phyloP scores from a whole-genome alignment of 2,113 vertebrate species.

The Saiga tatarica region DNA sequence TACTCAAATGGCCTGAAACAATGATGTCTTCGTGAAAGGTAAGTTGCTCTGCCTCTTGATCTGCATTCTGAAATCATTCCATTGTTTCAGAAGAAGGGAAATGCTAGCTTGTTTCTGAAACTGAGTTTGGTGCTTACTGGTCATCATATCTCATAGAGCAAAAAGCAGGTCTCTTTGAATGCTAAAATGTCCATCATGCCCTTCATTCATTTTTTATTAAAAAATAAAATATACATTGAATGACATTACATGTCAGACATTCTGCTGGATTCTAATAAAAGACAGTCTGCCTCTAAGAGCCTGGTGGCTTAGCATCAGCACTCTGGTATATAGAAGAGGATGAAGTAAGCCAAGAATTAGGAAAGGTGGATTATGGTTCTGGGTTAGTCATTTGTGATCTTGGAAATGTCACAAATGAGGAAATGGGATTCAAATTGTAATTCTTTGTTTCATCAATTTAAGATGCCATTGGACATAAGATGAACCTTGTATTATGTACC shows the following conservation, averaged over 20 bases:
- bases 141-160: neutral
- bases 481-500: neutral
- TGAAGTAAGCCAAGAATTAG: neutral
- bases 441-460: neutral
- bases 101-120: neutral
- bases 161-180: neutral
- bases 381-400: neutral
- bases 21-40: neutral
- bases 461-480: neutral
- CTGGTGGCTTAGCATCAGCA: neutral
- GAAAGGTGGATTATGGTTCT: neutral
- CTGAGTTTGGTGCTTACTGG: neutral
- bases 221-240: neutral
- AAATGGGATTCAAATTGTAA: neutral
- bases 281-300: neutral
- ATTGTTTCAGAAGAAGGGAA: neutral
- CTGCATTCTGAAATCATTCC: neutral
- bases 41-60: neutral
- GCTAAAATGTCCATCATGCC: neutral
- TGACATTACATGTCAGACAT: neutral
- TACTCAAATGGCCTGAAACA: neutral
- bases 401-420: neutral
- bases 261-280: neutral
- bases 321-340: neutral
- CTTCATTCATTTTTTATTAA: neutral